A percentile compares a stretch with the other conserved stretches of the same genome.
Evolutionary conservation across 2,113 vertebrate genomes (phyloP).

Genomic region (Origma solitaria): DNA sequence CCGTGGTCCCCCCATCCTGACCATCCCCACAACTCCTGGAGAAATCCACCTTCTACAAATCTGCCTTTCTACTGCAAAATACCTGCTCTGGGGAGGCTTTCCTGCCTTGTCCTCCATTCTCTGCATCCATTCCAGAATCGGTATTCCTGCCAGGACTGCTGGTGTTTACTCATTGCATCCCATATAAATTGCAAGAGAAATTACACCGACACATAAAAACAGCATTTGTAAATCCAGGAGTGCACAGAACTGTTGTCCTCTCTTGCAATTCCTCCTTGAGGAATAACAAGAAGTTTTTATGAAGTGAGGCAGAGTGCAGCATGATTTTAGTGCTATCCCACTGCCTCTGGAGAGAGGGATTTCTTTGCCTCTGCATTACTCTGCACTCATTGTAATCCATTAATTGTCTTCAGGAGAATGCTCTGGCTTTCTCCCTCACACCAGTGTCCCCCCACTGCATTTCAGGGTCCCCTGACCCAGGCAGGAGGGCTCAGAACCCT

Average conservation of each 20-base stretch:
- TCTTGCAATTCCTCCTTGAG: not conserved
- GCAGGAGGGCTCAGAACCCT: not conserved
- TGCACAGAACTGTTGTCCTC: not conserved
- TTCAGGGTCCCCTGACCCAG: not conserved
- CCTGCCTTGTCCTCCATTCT: not conserved
- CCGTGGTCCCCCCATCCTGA: accelerated
- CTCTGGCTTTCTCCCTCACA: not conserved
- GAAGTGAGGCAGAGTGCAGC: not conserved
- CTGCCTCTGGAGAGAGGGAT: not conserved
- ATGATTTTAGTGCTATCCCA: not conserved
- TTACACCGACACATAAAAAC: not conserved
- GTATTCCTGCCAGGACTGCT: not conserved
- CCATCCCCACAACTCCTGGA: not conserved
- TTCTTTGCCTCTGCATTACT: not conserved
- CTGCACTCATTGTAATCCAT: accelerated
- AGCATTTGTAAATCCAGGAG: not conserved
- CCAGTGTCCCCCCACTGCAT: accelerated
- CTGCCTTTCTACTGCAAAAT: not conserved
- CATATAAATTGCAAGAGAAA: not conserved
- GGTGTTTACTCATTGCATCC: not conserved
- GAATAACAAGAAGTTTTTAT: not conserved
- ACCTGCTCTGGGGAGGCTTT: not conserved
- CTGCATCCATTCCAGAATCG: not conserved
- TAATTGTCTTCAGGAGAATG: not conserved
- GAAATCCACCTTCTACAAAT: not conserved